Evolutionary conservation across 1,140 invertebrate genomes (phyloP).

Genomic region (Nephila pilipes): DNA sequence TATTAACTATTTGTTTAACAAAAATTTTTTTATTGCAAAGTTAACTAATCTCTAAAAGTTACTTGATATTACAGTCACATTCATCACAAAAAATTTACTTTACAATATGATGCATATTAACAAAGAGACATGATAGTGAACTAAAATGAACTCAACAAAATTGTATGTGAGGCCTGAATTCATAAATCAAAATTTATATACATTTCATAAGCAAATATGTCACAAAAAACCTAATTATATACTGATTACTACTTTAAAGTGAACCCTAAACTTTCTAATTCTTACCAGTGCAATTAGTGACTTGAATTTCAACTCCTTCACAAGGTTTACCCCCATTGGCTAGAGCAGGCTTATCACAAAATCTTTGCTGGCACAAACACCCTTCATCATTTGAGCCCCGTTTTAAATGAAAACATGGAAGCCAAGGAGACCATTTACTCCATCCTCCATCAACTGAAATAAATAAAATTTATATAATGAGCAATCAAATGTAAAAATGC

Average conservation of each 20-base stretch:
- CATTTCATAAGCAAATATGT: neutral
- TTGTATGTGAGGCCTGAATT: too few species aligned
- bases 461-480: neutral
- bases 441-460: constrained; percentile 86
- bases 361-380: constrained; percentile 89
- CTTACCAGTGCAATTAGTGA: constrained; percentile 82
- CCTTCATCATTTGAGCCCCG: constrained; percentile 82
- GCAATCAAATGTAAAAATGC: too few species aligned
- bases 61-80: too few species aligned
- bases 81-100: too few species aligned
- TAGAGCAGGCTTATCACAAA: constrained; percentile 92
- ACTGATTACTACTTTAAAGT: neutral
- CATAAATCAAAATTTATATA: too few species aligned
- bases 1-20: too few species aligned
- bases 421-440: constrained; percentile 88
- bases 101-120: too few species aligned
- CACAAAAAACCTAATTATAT: neutral
- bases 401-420: constrained; percentile 83
- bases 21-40: too few species aligned
- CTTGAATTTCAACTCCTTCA: constrained; percentile 81
- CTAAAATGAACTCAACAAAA: too few species aligned
- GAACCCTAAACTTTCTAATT: neutral
- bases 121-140: too few species aligned
- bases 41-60: too few species aligned
- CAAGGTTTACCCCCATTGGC: constrained; percentile 87